These are phyloP conservation scores for Dryobates pubescens DNA, from an alignment of 2,797 vertebrate genomes.

Conservation along the genomic window DNA sequence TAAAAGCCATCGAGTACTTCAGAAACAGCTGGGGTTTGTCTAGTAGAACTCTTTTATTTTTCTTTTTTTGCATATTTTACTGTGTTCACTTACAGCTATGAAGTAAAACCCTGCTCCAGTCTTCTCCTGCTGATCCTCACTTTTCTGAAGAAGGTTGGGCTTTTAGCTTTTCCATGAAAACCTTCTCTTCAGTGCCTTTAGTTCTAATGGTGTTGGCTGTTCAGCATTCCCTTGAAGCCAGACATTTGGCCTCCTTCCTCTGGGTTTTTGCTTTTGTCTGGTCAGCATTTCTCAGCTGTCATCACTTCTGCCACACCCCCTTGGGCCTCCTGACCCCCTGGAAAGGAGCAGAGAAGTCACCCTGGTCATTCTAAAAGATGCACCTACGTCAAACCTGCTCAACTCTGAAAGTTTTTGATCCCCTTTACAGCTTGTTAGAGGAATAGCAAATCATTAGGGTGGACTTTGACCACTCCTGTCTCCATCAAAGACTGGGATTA, in stretches of 20 bases:
- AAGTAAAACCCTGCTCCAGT: background rate
- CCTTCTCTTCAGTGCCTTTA: background rate
- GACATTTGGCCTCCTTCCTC: background rate
- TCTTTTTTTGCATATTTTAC: background rate
- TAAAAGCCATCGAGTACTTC: background rate
- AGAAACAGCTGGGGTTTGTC: background rate
- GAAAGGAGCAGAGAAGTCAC: background rate
- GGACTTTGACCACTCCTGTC: background rate
- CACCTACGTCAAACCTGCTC: background rate
- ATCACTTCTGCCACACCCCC: background rate
- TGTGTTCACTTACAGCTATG: background rate
- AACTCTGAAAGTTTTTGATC: background rate
- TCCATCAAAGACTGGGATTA: slow-evolving; percentile 51
- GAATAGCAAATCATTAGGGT: slow-evolving; percentile 45
- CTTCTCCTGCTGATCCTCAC: background rate
- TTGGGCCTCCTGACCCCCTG: background rate
- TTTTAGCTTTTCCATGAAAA: background rate
- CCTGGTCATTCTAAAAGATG: background rate
- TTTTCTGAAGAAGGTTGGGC: background rate
- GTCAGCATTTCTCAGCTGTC: background rate
- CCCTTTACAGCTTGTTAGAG: background rate
- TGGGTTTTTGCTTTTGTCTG: background rate
- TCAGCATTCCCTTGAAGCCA: background rate
- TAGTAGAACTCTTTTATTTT: background rate
- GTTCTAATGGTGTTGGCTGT: background rate